Conservation (phyloP, 2,113 vertebrate species). For the Gobius niger region DNA sequence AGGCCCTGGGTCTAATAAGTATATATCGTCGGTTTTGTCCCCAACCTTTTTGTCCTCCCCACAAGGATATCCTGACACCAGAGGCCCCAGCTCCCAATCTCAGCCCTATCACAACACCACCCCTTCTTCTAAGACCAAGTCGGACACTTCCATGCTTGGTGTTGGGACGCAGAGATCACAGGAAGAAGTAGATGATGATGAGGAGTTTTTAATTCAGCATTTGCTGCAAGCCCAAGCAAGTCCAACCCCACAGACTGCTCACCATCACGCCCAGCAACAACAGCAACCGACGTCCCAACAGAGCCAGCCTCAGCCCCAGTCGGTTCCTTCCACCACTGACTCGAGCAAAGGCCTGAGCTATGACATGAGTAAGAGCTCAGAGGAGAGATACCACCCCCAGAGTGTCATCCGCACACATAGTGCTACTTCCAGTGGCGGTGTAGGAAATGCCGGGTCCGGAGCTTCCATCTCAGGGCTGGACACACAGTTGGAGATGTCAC, state of each 20-base stretch:
- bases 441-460: slow-evolving; percentile 65
- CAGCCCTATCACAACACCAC: slow-evolving; percentile 76
- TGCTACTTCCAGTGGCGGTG: slow-evolving; percentile 77
- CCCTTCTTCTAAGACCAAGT: slow-evolving; percentile 73
- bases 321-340: slow-evolving; percentile 72
- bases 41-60: slow-evolving; percentile 85
- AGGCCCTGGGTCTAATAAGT: slow-evolving; percentile 83
- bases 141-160: slow-evolving; percentile 72
- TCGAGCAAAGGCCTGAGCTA: slow-evolving; percentile 78
- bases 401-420: slow-evolving; percentile 91
- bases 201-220: slow-evolving; percentile 93
- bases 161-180: slow-evolving; percentile 76
- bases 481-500: slow-evolving; percentile 85
- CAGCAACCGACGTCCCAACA: slow-evolving; percentile 69
- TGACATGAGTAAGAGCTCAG: slow-evolving; percentile 78
- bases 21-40: slow-evolving; percentile 87
- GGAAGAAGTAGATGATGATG: slow-evolving; percentile 90
- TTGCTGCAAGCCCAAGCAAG: slow-evolving; percentile 84
- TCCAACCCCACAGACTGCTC: slow-evolving; percentile 72
- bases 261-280: slow-evolving; percentile 74
- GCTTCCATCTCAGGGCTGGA: slow-evolving; percentile 79
- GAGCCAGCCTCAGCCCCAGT: slow-evolving; percentile 71
- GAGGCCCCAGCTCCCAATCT: slow-evolving; percentile 72
- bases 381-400: slow-evolving; percentile 88
- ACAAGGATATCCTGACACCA: slow-evolving; percentile 77